These are phyloP conservation scores for Oxyscelio sp. DNA, from an alignment of 2,888 invertebrate genomes.

Conservation along the genomic window DNA sequence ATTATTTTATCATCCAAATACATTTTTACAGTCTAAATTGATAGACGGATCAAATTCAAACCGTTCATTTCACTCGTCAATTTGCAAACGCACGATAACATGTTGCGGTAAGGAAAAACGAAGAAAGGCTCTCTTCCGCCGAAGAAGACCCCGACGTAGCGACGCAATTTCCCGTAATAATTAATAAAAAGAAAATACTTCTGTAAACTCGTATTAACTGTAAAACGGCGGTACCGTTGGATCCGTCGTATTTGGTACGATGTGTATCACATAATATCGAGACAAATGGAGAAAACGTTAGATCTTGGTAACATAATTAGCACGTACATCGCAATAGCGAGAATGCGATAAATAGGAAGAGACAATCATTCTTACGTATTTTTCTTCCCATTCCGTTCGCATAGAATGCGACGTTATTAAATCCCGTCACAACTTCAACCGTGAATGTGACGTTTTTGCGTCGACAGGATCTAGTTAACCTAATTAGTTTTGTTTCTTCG, in stretches of 20 bases:
- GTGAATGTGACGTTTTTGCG: constrained; percentile 40
- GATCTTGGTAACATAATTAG: constrained; percentile 33
- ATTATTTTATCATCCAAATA: constrained; percentile 11
- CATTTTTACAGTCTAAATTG: background rate
- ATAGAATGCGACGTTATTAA: constrained; percentile 39
- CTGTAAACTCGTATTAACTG: constrained; percentile 49
- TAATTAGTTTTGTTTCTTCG: constrained; percentile 73
- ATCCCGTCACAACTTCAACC: constrained; percentile 25
- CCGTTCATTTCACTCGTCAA: no score
- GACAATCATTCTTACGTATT: constrained; percentile 56
- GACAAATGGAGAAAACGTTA: constrained; percentile 29
- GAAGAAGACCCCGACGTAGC: constrained; percentile 13
- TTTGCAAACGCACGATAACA: no score
- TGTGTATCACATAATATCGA: constrained; percentile 21
- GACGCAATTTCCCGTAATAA: constrained; percentile 58
- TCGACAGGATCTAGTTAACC: constrained; percentile 70
- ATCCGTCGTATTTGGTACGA: background rate
- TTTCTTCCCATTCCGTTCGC: constrained; percentile 45
- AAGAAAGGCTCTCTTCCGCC: constrained; percentile 18
- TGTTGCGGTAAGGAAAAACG: no score
- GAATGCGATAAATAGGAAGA: constrained; percentile 39
- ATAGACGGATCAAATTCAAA: no score
- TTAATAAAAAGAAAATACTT: constrained; percentile 59
- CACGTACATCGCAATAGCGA: constrained; percentile 9
- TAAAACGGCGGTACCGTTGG: constrained; percentile 52